These are phyloP conservation scores for Archips crataeganus DNA, from an alignment of 2,888 invertebrate species.

Conservation along the genomic window DNA sequence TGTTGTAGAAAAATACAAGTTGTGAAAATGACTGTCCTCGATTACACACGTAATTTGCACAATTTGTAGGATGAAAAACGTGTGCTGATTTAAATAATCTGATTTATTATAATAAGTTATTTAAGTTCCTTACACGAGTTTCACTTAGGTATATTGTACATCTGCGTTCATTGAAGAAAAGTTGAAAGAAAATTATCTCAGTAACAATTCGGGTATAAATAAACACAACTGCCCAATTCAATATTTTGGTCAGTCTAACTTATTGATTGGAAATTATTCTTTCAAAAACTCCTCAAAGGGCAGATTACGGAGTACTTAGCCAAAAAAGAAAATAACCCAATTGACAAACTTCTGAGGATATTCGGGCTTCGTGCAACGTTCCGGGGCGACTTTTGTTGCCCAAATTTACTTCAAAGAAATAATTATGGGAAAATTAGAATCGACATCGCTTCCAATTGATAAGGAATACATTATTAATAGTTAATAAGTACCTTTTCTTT, in stretches of 20 bases:
- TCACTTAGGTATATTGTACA: too few species aligned
- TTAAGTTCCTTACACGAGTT: background rate
- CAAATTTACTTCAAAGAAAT: conserved; percentile 24
- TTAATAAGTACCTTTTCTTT: background rate
- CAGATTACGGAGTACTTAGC: conserved; percentile 18
- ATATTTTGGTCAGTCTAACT: background rate
- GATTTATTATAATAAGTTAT: background rate
- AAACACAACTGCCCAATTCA: background rate
- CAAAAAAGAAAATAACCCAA: conserved; percentile 18
- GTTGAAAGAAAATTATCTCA: too few species aligned
- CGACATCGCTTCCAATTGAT: background rate
- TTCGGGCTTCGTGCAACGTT: conserved; percentile 5
- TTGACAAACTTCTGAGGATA: background rate
- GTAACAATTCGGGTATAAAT: too few species aligned
- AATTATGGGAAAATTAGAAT: conserved; percentile 3
- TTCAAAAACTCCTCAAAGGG: conserved; percentile 14
- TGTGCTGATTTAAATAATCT: background rate
- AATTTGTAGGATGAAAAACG: conserved; percentile 1
- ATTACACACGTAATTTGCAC: conserved; percentile 7
- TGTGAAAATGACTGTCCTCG: background rate
- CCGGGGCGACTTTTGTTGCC: conserved; percentile 4
- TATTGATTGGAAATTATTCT: conserved; percentile 16
- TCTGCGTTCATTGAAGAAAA: too few species aligned
- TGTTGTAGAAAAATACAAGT: background rate
- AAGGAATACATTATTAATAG: background rate